Evolutionary conservation across 2,888 invertebrate species (phyloP).

Genomic region (Mantis religiosa): DNA sequence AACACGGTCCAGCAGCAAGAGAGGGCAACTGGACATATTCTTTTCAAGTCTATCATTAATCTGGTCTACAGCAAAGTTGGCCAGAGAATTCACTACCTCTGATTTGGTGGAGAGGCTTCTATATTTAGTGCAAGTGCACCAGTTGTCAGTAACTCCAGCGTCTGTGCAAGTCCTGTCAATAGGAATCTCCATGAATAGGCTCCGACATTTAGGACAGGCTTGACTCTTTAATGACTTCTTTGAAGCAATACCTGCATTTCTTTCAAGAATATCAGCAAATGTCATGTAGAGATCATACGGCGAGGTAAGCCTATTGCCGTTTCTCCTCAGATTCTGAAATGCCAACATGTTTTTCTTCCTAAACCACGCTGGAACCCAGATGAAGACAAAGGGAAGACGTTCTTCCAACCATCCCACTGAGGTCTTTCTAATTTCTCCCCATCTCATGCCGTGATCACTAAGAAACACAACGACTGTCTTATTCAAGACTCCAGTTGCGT

Average conservation of each 20-base stretch:
- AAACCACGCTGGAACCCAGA: constrained; percentile 34
- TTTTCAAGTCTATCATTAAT: not conserved
- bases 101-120: not conserved
- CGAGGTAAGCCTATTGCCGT: constrained; percentile 33
- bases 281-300: constrained; percentile 37
- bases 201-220: constrained; percentile 13
- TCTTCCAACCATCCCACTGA: constrained; percentile 36
- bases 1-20: not conserved
- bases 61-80: not conserved
- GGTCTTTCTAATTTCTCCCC: constrained; percentile 35
- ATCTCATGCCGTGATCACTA: constrained; percentile 36
- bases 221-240: not conserved
- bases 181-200: constrained; percentile 17
- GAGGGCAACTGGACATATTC: not conserved
- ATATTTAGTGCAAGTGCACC: constrained; percentile 20
- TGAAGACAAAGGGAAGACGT: constrained; percentile 35
- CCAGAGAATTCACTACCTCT: not conserved
- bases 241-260: no score
- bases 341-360: constrained; percentile 28
- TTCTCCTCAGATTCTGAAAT: constrained; percentile 31
- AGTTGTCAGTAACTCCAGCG: constrained; percentile 18
- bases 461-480: constrained; percentile 32
- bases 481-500: constrained; percentile 26
- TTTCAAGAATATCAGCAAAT: constrained; percentile 8
- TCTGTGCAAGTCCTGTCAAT: constrained; percentile 18